phyloP scores from a whole-genome alignment of 2,113 vertebrate species.

The Cebus imitator region DNA sequence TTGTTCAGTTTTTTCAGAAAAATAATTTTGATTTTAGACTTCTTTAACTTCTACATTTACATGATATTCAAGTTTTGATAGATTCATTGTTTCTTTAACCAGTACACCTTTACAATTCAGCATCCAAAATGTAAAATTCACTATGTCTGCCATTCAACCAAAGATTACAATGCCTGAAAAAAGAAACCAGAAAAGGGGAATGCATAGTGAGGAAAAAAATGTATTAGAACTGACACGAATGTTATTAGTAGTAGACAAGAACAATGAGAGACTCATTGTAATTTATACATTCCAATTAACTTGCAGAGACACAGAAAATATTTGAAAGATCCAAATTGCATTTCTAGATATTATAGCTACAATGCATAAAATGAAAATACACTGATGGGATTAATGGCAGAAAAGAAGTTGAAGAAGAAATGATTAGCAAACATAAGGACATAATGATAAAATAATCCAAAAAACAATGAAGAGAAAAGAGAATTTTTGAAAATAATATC shows the following conservation, averaged over 20 bases:
- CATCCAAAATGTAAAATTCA: not conserved
- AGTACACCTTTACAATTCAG: not conserved
- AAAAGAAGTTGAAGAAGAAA: constrained; percentile 2
- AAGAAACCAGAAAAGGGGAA: not conserved
- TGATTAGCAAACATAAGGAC: not conserved
- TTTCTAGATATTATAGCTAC: constrained; percentile 3
- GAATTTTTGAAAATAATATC: not conserved
- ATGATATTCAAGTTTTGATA: not conserved
- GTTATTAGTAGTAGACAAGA: not conserved
- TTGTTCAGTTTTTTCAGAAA: not conserved
- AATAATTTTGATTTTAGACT: not conserved
- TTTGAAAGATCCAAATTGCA: constrained; percentile 2
- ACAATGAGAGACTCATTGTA: not conserved
- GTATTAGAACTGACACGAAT: not conserved
- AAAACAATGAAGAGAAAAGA: not conserved
- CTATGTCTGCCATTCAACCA: not conserved
- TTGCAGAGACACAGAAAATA: not conserved
- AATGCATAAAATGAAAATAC: not conserved
- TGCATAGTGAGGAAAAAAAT: not conserved
- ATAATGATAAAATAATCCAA: not conserved
- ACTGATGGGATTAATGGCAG: not conserved
- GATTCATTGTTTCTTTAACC: not conserved
- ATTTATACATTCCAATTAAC: not conserved
- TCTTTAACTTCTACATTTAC: not conserved
- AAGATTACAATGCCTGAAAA: not conserved